Conservation (phyloP, 2,888 invertebrate species). For the Eudemis profundana region DNA sequence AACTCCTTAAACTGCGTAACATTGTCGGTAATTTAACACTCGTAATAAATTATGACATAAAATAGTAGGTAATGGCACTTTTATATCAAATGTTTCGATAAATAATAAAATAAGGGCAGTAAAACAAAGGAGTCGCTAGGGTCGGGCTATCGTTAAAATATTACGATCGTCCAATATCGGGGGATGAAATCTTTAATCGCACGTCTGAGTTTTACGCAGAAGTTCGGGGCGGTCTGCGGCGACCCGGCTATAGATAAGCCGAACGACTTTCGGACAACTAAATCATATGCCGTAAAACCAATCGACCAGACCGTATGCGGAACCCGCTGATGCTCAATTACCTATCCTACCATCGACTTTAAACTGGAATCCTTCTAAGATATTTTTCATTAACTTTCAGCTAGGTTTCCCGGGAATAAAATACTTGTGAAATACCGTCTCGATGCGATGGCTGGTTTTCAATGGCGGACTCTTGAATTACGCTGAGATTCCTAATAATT, state of each 20-base stretch:
- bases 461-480: constrained; percentile 5
- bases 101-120: constrained; percentile 80
- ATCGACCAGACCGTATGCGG: constrained; percentile 54
- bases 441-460: background rate
- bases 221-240: constrained; percentile 61
- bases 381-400: constrained; percentile 34
- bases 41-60: constrained; percentile 74
- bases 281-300: constrained; percentile 70
- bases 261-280: constrained; percentile 61
- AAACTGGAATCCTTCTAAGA: constrained; percentile 13
- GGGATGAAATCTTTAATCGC: constrained; percentile 81
- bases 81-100: constrained; percentile 80
- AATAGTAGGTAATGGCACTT: constrained; percentile 74
- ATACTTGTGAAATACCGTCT: constrained; percentile 18
- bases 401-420: constrained; percentile 17
- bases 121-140: constrained; percentile 76
- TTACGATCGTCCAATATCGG: constrained; percentile 81
- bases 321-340: constrained; percentile 41
- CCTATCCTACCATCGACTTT: constrained; percentile 28
- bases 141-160: constrained; percentile 79
- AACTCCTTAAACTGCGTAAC: constrained; percentile 47
- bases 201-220: constrained; percentile 70
- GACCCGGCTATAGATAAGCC: constrained; percentile 68
- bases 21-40: constrained; percentile 57
- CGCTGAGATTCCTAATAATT: constrained; percentile 4